A percentile compares a stretch with the other conserved stretches of the same genome.
These are phyloP conservation scores for Falco berigora DNA, from an alignment of 2,797 vertebrate genomes.

Conservation along the genomic window DNA sequence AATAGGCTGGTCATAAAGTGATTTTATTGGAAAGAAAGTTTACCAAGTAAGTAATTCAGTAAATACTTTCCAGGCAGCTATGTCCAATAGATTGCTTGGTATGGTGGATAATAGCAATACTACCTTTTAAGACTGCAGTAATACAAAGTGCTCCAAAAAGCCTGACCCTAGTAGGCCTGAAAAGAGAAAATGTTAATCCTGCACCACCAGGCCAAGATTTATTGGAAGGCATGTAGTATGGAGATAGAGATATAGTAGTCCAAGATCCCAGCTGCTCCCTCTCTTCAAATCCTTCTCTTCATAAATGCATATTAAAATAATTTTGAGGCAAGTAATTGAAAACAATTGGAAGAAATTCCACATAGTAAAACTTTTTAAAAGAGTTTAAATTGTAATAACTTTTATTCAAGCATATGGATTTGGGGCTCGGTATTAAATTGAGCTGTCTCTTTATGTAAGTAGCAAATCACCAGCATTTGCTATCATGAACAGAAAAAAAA, in stretches of 20 bases:
- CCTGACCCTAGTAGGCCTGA: background rate
- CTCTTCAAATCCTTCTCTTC: background rate
- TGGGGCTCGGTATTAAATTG: background rate
- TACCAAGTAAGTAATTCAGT: background rate
- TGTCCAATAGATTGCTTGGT: background rate
- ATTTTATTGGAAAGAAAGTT: background rate
- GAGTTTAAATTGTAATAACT: background rate
- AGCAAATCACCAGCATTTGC: constrained; percentile 16
- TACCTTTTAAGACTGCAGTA: background rate
- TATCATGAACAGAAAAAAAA: background rate
- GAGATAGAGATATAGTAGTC: background rate
- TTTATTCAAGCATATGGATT: background rate
- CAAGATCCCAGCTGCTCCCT: background rate
- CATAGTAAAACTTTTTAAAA: background rate
- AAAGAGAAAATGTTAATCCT: background rate
- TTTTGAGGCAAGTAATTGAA: background rate
- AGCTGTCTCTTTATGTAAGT: background rate
- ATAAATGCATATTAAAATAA: background rate
- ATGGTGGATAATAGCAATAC: background rate
- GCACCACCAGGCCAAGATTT: background rate
- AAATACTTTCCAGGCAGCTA: background rate
- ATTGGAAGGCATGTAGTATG: background rate
- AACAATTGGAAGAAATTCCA: background rate
- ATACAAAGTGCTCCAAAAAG: background rate
- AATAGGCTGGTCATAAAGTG: background rate